A percentile compares a stretch with the other conserved stretches of the same genome.
phyloP scores from a whole-genome alignment of 1,140 invertebrate species.

The Zaprionus ornatus region DNA sequence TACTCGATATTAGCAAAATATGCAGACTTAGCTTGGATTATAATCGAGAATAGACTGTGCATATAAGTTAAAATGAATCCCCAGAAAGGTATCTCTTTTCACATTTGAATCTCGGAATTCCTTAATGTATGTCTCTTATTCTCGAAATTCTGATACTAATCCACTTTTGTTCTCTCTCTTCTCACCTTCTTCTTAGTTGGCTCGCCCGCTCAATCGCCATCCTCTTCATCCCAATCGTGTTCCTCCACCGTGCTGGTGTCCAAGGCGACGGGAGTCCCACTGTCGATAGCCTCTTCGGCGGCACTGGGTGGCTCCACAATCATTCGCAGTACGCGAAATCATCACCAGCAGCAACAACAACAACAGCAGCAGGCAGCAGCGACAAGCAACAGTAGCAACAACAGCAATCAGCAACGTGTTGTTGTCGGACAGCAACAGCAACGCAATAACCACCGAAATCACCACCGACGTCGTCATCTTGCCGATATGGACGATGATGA shows the following conservation, averaged over 20 bases:
- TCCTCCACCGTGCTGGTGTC: slow-evolving; percentile 80
- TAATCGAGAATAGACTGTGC: too few species aligned
- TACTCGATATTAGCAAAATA: too few species aligned
- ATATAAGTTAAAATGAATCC: too few species aligned
- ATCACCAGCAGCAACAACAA: slow-evolving; percentile 52
- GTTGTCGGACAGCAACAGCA: slow-evolving; percentile 34
- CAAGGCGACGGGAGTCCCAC: slow-evolving; percentile 71
- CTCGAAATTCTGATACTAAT: neutral
- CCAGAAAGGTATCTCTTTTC: too few species aligned
- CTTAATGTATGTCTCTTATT: neutral
- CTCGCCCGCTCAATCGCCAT: slow-evolving; percentile 77
- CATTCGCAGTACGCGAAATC: slow-evolving; percentile 78
- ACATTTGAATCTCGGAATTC: too few species aligned
- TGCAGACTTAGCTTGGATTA: too few species aligned
- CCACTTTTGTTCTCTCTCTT: neutral
- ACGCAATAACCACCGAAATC: slow-evolving; percentile 82
- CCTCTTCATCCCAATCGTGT: slow-evolving; percentile 78
- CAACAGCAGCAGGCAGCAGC: slow-evolving; percentile 42
- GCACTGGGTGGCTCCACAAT: slow-evolving; percentile 72
- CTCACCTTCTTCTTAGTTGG: slow-evolving; percentile 35
- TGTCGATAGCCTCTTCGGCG: slow-evolving; percentile 75
- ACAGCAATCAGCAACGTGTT: slow-evolving; percentile 45
- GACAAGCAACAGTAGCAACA: slow-evolving; percentile 40
- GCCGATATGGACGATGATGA: slow-evolving; percentile 78
- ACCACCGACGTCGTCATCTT: slow-evolving; percentile 81